These are phyloP conservation scores for Troides helena DNA, from an alignment of 2,888 invertebrate species.

Conservation along the genomic window DNA sequence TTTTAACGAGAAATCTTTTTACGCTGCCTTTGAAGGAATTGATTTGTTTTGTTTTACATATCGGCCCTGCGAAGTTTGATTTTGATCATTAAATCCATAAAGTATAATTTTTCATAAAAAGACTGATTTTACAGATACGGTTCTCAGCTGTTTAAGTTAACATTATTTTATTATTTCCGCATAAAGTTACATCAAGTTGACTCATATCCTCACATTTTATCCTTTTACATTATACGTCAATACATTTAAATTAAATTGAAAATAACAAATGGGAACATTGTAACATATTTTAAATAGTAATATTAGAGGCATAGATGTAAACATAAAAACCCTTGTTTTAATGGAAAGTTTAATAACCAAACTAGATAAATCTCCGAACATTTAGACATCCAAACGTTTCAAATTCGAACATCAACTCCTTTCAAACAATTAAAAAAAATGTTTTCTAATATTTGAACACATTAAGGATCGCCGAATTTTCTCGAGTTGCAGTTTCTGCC, in stretches of 20 bases:
- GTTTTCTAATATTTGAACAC: neutral
- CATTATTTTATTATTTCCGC: slow-evolving; percentile 27
- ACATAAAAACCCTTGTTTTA: slow-evolving; percentile 54
- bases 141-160: slow-evolving; percentile 27
- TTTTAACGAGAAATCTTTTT: slow-evolving; percentile 24
- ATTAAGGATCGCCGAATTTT: too few relatives aligned
- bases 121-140: slow-evolving; percentile 29
- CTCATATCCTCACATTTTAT: slow-evolving; percentile 35
- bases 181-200: slow-evolving; percentile 33
- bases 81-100: slow-evolving; percentile 30
- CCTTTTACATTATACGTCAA: slow-evolving; percentile 43
- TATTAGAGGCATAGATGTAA: slow-evolving; percentile 74
- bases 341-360: slow-evolving; percentile 71
- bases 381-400: slow-evolving; percentile 44
- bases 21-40: slow-evolving; percentile 40
- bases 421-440: slow-evolving; percentile 25
- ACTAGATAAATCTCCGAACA: slow-evolving; percentile 66
- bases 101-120: slow-evolving; percentile 33
- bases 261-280: slow-evolving; percentile 80
- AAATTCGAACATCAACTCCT: slow-evolving; percentile 31
- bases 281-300: slow-evolving; percentile 78
- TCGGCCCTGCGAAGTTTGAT: slow-evolving; percentile 39
- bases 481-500: too few relatives aligned
- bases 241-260: slow-evolving; percentile 54
- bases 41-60: slow-evolving; percentile 42